phyloP scores from a whole-genome alignment of 2,797 vertebrate genomes.

The Eulemur rubriventer region DNA sequence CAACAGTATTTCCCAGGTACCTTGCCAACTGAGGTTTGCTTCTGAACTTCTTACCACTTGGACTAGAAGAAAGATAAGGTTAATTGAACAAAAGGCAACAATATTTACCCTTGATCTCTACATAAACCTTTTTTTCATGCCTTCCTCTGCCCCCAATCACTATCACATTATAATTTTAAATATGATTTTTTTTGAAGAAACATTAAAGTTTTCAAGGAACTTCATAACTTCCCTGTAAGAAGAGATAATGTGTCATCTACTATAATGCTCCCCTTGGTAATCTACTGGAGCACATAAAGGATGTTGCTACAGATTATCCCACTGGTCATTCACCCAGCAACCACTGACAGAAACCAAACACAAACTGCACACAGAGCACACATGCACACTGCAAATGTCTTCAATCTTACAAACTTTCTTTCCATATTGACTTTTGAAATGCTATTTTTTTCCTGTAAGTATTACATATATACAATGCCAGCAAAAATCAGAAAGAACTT shows the following conservation, averaged over 20 bases:
- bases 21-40: constrained; percentile 97
- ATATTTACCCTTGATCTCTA: neutral
- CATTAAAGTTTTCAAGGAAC: neutral
- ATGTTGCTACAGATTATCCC: neutral
- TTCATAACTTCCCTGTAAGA: neutral
- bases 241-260: neutral
- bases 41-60: constrained; percentile 96
- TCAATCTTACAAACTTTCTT: neutral
- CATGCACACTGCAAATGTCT: neutral
- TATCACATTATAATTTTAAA: neutral
- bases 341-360: neutral
- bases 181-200: neutral
- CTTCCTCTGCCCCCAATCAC: neutral
- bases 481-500: neutral
- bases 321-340: neutral
- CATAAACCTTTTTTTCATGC: neutral
- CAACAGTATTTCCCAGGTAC: constrained; percentile 94
- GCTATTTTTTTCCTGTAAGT: neutral
- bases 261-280: neutral
- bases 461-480: neutral
- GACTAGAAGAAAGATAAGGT: constrained; percentile 86
- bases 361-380: neutral
- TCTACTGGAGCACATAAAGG: neutral
- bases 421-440: neutral
- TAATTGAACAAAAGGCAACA: constrained; percentile 64